These are phyloP conservation scores for Acanthochromis polyacanthus DNA, from an alignment of 2,113 vertebrate species.

Conservation along the genomic window DNA sequence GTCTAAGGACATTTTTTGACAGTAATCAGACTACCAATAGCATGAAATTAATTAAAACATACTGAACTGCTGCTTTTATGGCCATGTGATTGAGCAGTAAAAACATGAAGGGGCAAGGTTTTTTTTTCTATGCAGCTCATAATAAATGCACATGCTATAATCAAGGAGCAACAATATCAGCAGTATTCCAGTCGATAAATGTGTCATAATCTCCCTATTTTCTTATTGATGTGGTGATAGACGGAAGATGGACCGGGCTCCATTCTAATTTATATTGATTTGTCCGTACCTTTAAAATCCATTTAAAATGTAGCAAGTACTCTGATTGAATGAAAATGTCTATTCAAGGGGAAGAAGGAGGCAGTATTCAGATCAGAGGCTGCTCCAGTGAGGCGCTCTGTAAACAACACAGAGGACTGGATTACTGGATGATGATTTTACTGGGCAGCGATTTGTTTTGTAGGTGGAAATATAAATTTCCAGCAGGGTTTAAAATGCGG, in stretches of 20 bases:
- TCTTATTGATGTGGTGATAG: slow-evolving; percentile 23
- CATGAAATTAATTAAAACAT: slow-evolving; percentile 4
- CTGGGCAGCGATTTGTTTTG: no score
- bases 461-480: no score
- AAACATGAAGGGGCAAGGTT: no score
- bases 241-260: slow-evolving; percentile 1
- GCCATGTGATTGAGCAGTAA: not conserved
- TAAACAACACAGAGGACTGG: no score
- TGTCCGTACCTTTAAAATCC: not conserved
- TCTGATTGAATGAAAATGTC: not conserved
- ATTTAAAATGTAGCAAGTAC: slow-evolving; percentile 21
- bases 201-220: not conserved
- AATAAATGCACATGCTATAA: not conserved
- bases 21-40: not conserved
- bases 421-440: no score
- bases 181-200: slow-evolving; percentile 15
- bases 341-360: not conserved
- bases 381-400: no score
- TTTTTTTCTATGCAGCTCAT: not conserved
- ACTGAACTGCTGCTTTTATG: not conserved
- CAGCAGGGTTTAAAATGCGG: no score
- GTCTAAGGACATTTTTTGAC: no score
- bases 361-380: no score
- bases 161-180: not conserved
- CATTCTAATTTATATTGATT: slow-evolving; percentile 13